Conservation (phyloP, 2,113 vertebrate species). For the Pollachius pollachius region DNA sequence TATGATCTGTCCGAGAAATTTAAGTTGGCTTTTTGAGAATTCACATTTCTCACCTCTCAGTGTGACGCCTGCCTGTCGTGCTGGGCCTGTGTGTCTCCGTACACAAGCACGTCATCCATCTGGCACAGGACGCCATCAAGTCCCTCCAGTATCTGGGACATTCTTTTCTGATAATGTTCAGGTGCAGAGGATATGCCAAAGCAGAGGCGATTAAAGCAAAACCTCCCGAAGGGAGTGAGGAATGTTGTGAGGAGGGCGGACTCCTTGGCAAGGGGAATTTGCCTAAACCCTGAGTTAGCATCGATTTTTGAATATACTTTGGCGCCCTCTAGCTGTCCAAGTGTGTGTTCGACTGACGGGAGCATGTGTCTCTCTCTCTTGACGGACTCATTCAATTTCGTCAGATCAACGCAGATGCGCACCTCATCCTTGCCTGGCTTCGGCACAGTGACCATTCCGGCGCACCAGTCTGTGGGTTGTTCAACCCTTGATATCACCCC, state of each 20-base stretch:
- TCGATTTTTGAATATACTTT: slow-evolving; percentile 23
- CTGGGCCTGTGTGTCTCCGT: neutral
- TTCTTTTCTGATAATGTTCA: slow-evolving; percentile 19
- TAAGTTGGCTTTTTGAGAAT: slow-evolving; percentile 1
- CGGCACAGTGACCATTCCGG: slow-evolving; percentile 11
- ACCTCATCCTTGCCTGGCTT: neutral
- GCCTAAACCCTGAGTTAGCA: slow-evolving; percentile 17
- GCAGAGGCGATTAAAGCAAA: slow-evolving; percentile 17
- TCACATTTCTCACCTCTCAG: slow-evolving; percentile 12
- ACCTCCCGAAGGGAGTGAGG: slow-evolving; percentile 21
- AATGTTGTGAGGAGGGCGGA: slow-evolving; percentile 11
- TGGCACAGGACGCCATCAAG: slow-evolving; percentile 9
- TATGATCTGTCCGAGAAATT: slow-evolving; percentile 15
- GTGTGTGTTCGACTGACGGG: slow-evolving; percentile 18
- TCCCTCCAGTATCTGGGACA: slow-evolving; percentile 7
- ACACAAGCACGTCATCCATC: slow-evolving; percentile 19
- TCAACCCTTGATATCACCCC: slow-evolving; percentile 21
- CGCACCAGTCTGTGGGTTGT: slow-evolving; percentile 26
- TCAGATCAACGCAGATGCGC: slow-evolving; percentile 20
- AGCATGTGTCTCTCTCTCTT: slow-evolving; percentile 14
- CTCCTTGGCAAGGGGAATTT: slow-evolving; percentile 15
- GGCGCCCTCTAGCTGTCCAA: slow-evolving; percentile 11
- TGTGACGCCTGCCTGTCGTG: slow-evolving; percentile 12
- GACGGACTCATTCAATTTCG: slow-evolving; percentile 14
- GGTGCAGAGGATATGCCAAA: slow-evolving; percentile 25